Evolutionary conservation across 2,888 invertebrate species (phyloP).

Genomic region (Erannis defoliaria): DNA sequence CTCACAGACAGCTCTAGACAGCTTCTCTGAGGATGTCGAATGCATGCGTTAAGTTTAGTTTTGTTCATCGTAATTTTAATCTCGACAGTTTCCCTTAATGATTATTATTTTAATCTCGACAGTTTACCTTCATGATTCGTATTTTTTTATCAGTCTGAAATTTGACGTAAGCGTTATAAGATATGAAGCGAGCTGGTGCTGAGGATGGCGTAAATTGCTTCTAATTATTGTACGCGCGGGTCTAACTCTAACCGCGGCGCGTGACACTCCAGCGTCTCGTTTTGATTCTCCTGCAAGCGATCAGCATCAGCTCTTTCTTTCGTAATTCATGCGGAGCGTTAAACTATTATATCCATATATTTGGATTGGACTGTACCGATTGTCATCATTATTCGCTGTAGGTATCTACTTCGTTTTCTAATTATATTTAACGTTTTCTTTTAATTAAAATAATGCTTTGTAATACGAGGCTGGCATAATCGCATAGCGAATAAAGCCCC

Average conservation of each 20-base stretch:
- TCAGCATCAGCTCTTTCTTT: not conserved
- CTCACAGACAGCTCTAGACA: not conserved
- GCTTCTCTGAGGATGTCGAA: constrained; percentile 22
- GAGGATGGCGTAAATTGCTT: constrained; percentile 19
- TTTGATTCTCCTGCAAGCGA: constrained; percentile 1
- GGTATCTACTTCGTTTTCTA: too few species aligned
- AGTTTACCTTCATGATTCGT: constrained; percentile 8
- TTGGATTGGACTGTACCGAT: too few species aligned
- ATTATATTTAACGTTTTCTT: too few species aligned
- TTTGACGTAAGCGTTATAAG: constrained; percentile 19
- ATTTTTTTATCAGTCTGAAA: constrained; percentile 4
- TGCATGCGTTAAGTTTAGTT: constrained; percentile 14
- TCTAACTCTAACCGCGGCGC: not conserved
- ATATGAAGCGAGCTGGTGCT: not conserved
- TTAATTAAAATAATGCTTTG: too few species aligned
- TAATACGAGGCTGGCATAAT: too few species aligned
- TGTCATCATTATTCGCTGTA: too few species aligned
- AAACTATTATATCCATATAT: too few species aligned
- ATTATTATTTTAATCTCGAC: constrained; percentile 19
- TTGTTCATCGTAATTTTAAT: constrained; percentile 15
- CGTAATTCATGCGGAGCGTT: too few species aligned
- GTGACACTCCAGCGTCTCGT: not conserved
- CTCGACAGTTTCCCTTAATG: not conserved
- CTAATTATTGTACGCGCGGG: constrained; percentile 22
- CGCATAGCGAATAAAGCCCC: too few species aligned